These are phyloP conservation scores for Amitus sp. DNA, from an alignment of 2,888 invertebrate species.

Conservation along the genomic window DNA sequence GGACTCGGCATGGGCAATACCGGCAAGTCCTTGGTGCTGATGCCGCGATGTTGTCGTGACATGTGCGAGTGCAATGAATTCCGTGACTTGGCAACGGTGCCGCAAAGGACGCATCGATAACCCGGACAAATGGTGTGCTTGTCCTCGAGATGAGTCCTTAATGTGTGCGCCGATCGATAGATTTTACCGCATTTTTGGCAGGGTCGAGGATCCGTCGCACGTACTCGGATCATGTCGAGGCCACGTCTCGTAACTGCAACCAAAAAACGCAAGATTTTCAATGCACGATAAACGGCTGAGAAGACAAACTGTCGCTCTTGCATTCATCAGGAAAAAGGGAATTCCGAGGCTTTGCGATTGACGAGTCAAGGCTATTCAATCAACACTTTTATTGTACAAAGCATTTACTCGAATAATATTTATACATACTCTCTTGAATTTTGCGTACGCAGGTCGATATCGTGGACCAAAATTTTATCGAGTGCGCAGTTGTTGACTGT, in stretches of 20 bases:
- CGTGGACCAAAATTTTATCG: constrained; percentile 50
- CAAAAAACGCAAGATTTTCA: too few relatives aligned
- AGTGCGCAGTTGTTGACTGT: constrained; percentile 55
- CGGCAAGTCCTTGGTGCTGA: constrained; percentile 92
- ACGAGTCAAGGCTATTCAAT: constrained; percentile 27
- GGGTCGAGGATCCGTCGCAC: constrained; percentile 91
- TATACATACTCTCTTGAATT: constrained; percentile 44
- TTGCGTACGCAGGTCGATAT: constrained; percentile 47
- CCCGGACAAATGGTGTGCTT: constrained; percentile 94
- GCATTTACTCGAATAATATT: constrained; percentile 65
- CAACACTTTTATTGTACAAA: constrained; percentile 65
- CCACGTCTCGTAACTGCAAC: constrained; percentile 78
- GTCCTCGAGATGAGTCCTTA: constrained; percentile 91
- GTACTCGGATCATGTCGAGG: constrained; percentile 84
- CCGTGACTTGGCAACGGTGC: constrained; percentile 91
- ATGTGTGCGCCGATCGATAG: constrained; percentile 90
- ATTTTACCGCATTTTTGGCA: constrained; percentile 95
- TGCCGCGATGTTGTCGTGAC: constrained; percentile 92
- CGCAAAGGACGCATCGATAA: constrained; percentile 90
- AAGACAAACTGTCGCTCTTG: too few relatives aligned
- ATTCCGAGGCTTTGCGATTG: not conserved
- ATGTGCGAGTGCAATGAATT: constrained; percentile 94
- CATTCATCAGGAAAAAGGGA: too few relatives aligned
- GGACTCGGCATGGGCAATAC: constrained; percentile 93
- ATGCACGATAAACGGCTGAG: too few relatives aligned